Evolutionary conservation across 2,888 invertebrate species (phyloP), one percentile per base, ranked within the genome.

Genomic region (Chymomyza procnemis): DNA sequence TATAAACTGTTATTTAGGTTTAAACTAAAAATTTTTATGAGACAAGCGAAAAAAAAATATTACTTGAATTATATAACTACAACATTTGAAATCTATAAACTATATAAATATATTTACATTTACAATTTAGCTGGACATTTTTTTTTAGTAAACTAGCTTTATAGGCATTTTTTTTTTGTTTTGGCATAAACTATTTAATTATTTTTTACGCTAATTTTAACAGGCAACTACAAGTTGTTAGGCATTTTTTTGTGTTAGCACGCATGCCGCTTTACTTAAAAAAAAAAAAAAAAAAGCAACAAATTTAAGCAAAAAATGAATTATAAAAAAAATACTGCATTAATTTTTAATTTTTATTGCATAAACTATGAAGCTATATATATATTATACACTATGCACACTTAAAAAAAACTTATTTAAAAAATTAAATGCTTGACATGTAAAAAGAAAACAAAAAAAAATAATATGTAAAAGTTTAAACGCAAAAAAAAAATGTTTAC

Each of bases 1-100:
- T 69, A 66, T 61, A 64, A 73, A 77, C 73, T 84, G 80, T 83
- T 85, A 80, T 80, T 85, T 80, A 80, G 81, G 83, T 80, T 83
- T 80, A 80, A 61, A 1, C 60, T 3, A 46, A 54, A 46, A 19
- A 26, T 26, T 26, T 26, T 26, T 26, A 26, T 26, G 26, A 26
- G 26, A 26, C 26, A 26, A 52, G 56, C 52, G 55, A 47, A 59
- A 60, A 64, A 63, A 61, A 64, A 60, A 58, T 62, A 65, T 26
- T 67, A 26, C 26, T 26, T 26, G 26, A 26, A 26, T 50, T 6
- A 26, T 26, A 26, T 26, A 6, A 6, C 26, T 6, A 26, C 26
- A 6, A 6, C 26, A 26, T 26, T 26, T 26, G 26, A 26, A 26
- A 22, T 79, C 67, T 69, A 66, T 59, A 64, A 21, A 26, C 63